phyloP scores from a whole-genome alignment of 2,797 vertebrate genomes.

The Cottoperca gobio region DNA sequence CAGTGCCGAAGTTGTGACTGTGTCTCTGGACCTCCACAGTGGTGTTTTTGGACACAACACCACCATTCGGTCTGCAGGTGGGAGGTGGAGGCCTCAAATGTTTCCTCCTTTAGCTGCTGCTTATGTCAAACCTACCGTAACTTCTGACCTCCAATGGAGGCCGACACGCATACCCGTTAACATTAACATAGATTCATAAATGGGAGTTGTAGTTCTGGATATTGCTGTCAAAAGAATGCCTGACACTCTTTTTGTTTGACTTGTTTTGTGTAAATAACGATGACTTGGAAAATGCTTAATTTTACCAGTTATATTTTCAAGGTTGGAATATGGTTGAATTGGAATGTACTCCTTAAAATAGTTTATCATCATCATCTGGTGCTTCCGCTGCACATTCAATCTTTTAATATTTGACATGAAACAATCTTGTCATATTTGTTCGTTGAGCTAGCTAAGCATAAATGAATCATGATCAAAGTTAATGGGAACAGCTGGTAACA shows the following conservation, averaged over 20 bases:
- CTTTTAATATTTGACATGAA: no score
- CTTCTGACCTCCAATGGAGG: constrained; percentile 28
- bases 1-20: constrained; percentile 70
- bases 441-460: no score
- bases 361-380: no score
- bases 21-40: constrained; percentile 55
- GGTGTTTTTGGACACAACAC: constrained; percentile 52
- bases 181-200: constrained; percentile 6
- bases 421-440: no score
- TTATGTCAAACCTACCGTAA: constrained; percentile 30
- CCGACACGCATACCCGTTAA: background rate
- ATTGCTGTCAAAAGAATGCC: background rate
- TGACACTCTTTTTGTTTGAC: background rate
- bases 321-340: no score
- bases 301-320: no score
- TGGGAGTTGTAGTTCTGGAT: background rate
- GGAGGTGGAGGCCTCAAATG: constrained; percentile 1
- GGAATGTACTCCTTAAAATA: no score
- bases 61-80: constrained; percentile 32
- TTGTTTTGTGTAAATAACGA: constrained; percentile 2
- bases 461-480: no score
- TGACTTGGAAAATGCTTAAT: no score
- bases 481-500: no score
- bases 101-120: constrained; percentile 11
- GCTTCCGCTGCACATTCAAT: no score